These are phyloP conservation scores for Ricordea florida DNA, from an alignment of 92 coral and sea anemone species.

Conservation along the genomic window DNA sequence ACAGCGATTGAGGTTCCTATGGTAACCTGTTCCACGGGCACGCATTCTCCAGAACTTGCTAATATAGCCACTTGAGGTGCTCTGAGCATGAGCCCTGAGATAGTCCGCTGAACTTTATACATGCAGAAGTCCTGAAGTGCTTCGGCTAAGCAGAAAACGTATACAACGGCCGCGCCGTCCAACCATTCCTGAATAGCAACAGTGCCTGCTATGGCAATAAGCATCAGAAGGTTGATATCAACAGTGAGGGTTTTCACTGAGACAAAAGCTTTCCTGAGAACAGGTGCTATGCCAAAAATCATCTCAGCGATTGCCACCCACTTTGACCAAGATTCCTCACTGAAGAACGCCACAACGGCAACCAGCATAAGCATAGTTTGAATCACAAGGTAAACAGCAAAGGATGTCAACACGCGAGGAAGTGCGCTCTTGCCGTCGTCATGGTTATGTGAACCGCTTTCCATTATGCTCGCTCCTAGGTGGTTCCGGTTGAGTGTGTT, in stretches of 20 bases:
- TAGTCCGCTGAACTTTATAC: slow-evolving; percentile 92
- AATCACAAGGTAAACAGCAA: slow-evolving; percentile 50
- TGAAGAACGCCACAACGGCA: slow-evolving; percentile 66
- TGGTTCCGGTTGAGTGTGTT: slow-evolving; percentile 78
- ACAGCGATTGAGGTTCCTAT: slow-evolving; percentile 90
- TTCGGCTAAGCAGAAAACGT: slow-evolving; percentile 84
- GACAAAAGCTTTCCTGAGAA: slow-evolving; percentile 65
- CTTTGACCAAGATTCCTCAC: slow-evolving; percentile 66
- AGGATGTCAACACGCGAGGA: slow-evolving; percentile 63
- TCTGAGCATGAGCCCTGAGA: slow-evolving; percentile 91
- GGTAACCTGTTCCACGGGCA: slow-evolving; percentile 75
- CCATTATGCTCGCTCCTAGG: slow-evolving; percentile 97
- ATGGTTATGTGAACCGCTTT: slow-evolving; percentile 70
- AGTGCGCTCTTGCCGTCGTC: slow-evolving; percentile 42
- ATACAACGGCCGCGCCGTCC: slow-evolving; percentile 97
- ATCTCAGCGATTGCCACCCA: slow-evolving; percentile 95
- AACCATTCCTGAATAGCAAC: slow-evolving; percentile 86
- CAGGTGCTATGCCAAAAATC: slow-evolving; percentile 79
- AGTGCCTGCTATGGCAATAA: slow-evolving; percentile 92
- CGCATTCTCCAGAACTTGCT: slow-evolving; percentile 87
- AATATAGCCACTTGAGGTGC: slow-evolving; percentile 90
- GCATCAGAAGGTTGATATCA: slow-evolving; percentile 84
- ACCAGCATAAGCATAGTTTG: slow-evolving; percentile 69
- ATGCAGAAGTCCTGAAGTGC: slow-evolving; percentile 82
- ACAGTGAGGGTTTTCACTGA: slow-evolving; percentile 71